A percentile compares a stretch with the other conserved stretches of the same genome.
Evolutionary conservation across 2,797 vertebrate genomes (phyloP).

Genomic region (Hemitrygon akajei): DNA sequence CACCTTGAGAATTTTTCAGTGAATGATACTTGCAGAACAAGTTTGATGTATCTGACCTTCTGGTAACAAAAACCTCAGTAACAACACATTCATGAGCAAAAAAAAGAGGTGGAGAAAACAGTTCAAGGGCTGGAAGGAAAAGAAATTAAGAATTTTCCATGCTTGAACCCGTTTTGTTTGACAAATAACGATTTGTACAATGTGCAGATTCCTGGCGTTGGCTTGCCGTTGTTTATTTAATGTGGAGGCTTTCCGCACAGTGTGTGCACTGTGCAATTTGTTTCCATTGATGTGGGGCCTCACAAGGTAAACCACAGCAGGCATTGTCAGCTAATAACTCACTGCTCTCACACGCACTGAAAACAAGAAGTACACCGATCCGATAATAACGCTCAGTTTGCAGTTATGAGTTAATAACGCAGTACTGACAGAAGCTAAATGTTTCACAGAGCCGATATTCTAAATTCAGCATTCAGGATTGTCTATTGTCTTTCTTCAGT

Average conservation of each 20-base stretch:
- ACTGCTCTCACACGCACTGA: background rate
- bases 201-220: background rate
- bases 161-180: background rate
- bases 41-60: background rate
- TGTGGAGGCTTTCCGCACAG: background rate
- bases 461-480: no score
- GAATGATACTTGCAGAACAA: background rate
- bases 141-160: background rate
- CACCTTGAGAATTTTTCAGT: no score
- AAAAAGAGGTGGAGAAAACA: background rate
- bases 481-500: no score
- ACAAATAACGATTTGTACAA: conserved; percentile 21
- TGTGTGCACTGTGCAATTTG: conserved; percentile 11
- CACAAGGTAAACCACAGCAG: background rate
- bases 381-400: no score
- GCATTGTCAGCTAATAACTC: background rate
- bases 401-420: no score
- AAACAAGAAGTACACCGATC: no score
- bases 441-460: no score
- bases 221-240: conserved; percentile 12
- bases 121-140: background rate
- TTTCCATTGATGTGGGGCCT: conserved; percentile 25
- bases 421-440: no score
- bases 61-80: background rate
- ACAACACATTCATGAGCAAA: background rate